These are phyloP conservation scores for Agelastica alni DNA, from an alignment of 2,888 invertebrate genomes.

Conservation along the genomic window DNA sequence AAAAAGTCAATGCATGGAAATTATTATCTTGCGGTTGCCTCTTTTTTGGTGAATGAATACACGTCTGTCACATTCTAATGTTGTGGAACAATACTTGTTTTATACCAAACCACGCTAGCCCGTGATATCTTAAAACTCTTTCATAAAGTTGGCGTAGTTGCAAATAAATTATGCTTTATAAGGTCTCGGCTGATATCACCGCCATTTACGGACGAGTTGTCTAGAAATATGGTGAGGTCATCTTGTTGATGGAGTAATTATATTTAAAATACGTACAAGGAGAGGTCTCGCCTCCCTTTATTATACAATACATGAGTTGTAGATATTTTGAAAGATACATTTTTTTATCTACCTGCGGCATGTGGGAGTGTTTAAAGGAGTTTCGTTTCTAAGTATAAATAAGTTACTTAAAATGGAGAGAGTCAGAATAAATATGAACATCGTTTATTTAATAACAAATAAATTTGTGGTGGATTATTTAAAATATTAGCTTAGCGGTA, in stretches of 20 bases:
- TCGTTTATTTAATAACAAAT: too few relatives aligned
- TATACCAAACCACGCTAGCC: background rate
- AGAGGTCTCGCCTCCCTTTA: background rate
- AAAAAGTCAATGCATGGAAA: too few relatives aligned
- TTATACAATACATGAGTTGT: too few relatives aligned
- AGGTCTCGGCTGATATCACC: slow-evolving; percentile 43
- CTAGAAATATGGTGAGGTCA: slow-evolving; percentile 42
- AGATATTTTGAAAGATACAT: too few relatives aligned
- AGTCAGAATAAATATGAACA: too few relatives aligned
- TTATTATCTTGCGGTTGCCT: too few relatives aligned
- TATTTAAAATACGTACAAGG: slow-evolving; percentile 68
- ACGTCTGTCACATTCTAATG: background rate
- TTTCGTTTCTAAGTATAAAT: too few relatives aligned
- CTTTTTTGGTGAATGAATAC: background rate
- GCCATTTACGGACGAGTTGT: slow-evolving; percentile 42
- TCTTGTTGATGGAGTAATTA: slow-evolving; percentile 18
- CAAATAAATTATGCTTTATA: slow-evolving; percentile 6
- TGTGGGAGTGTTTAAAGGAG: too few relatives aligned
- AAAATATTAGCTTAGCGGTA: too few relatives aligned
- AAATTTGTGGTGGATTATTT: too few relatives aligned
- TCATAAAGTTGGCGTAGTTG: background rate
- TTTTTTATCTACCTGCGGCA: too few relatives aligned
- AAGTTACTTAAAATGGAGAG: too few relatives aligned
- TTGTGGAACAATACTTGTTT: background rate
- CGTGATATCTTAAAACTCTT: background rate